Conservation (phyloP, 1,140 invertebrate genomes). For the Neoseiulus cucumeris region DNA sequence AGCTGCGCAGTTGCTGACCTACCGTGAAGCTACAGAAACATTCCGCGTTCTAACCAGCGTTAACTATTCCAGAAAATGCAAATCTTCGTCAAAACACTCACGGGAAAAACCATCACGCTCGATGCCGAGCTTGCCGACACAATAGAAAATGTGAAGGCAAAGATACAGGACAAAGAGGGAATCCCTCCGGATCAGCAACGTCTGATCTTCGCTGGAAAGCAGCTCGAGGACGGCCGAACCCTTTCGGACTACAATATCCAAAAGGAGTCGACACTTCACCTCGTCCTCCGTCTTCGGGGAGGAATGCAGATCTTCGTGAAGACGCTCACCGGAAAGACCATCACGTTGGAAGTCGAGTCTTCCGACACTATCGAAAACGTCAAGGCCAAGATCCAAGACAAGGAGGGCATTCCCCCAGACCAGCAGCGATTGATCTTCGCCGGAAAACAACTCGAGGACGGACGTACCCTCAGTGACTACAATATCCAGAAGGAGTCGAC, state of each 20-base stretch:
- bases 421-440: slow-evolving; percentile 35
- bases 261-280: slow-evolving; percentile 70
- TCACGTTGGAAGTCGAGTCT: slow-evolving; percentile 31
- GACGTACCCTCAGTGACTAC: slow-evolving; percentile 35
- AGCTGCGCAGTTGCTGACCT: slow-evolving; percentile 21
- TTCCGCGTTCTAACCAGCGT: slow-evolving; percentile 71
- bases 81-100: slow-evolving; percentile 34
- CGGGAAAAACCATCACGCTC: slow-evolving; percentile 77
- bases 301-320: slow-evolving; percentile 34
- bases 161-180: slow-evolving; percentile 52
- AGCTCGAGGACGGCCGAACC: slow-evolving; percentile 34
- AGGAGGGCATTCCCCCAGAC: slow-evolving; percentile 33
- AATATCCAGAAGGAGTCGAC: slow-evolving; percentile 48
- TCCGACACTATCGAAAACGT: slow-evolving; percentile 85
- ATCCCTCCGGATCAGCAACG: slow-evolving; percentile 33
- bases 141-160: slow-evolving; percentile 82
- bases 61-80: slow-evolving; percentile 38
- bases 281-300: slow-evolving; percentile 48
- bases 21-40: slow-evolving; percentile 51
- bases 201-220: slow-evolving; percentile 35
- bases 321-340: slow-evolving; percentile 32
- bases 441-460: slow-evolving; percentile 34
- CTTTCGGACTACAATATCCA: slow-evolving; percentile 52
- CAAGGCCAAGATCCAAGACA: slow-evolving; percentile 67
- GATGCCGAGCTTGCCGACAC: slow-evolving; percentile 68